Evolutionary conservation across 2,113 vertebrate species (phyloP).

Genomic region (Origma solitaria): DNA sequence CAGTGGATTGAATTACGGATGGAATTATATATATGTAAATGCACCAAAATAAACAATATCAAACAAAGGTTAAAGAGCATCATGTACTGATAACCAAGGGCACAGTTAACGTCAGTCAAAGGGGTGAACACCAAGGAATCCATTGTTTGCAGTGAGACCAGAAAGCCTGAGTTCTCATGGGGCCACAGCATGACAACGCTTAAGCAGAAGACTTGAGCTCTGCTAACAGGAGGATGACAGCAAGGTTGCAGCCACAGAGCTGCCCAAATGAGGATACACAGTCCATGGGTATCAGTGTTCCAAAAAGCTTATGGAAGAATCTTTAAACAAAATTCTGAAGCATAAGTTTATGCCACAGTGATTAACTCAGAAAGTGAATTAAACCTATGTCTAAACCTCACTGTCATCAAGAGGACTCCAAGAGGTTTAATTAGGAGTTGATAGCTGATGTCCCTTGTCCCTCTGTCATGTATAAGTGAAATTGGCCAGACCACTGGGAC

Average conservation of each 20-base stretch:
- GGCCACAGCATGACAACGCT: rapidly evolving
- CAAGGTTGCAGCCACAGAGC: background rate
- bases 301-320: background rate
- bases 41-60: background rate
- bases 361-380: background rate
- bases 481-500: background rate
- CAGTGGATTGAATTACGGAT: background rate
- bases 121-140: background rate
- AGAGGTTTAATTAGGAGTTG: background rate
- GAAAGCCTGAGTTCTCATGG: background rate
- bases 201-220: background rate
- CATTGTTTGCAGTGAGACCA: background rate
- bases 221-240: background rate
- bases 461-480: background rate
- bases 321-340: background rate
- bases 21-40: background rate
- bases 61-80: background rate
- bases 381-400: background rate
- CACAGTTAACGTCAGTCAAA: background rate
- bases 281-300: background rate
- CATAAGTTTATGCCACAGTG: background rate
- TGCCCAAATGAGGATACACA: background rate
- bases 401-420: background rate
- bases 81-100: background rate
- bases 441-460: background rate